Base-by-base conservation (phyloP, 2,888 invertebrate species). In the Chloromyia formosa region DNA sequence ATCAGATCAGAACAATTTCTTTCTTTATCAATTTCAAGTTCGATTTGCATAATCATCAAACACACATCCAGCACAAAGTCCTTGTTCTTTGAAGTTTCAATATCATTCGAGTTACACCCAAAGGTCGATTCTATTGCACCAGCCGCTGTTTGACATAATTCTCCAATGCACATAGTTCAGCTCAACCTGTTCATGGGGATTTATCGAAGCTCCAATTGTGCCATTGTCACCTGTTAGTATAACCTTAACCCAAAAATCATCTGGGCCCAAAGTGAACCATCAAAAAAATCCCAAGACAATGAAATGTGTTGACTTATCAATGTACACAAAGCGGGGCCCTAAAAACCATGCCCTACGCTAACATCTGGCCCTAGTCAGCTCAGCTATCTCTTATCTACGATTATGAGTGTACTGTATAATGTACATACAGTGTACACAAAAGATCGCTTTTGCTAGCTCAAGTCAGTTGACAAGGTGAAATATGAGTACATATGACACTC, bases 261-360 rank as follows among this genome's bases (percentile, higher is more conserved):
- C 16, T 16, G 22, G 14, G 60, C 27, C 62, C 40, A 42, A 14
- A 40, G 10, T 23, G 40, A 40, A 62, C n/a, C 35, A 22, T 23
- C 10, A 40, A 62, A 40, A n/a, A 23, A 62, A 18, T 16, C 12
- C 62, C 40, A 40, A 62, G 20, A 18, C 45, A 35, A 22, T 12
- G 49, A 49, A 49, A 66, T 35, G 27, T 49, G 49, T 66, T 66
- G 49, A 49, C 66, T 66, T 45, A 45, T 10, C 14, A 10, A 10
- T 58, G 42, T n/a, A 22, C 54, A 69, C 54, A 69, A 23, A 7
- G 22, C 56, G 18, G 27, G n/a, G 56, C 71, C 71, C 71, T 71
- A 73, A 61, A n/a, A n/a, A 58, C 72, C 72, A 72, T 72, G 72
- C 58, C 72, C 72, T 72, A 61, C 61, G 23, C 61, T 58, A 73